Evolutionary conservation across 64 coral and sea anemone species (phyloP).

Genomic region (Catalaphyllia jardinei): DNA sequence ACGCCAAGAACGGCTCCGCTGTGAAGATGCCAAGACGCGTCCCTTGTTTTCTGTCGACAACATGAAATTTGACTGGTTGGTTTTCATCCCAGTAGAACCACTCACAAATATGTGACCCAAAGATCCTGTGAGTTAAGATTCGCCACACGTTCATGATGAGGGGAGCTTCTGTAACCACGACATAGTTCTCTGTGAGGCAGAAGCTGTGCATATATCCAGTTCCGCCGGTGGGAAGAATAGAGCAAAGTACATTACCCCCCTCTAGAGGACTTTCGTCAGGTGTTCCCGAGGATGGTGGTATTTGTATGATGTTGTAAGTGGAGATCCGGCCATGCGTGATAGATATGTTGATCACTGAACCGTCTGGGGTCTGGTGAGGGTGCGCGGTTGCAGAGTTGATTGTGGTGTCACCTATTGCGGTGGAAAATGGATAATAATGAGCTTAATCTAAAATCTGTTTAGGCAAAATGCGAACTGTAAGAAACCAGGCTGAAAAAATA

Average conservation of each 20-base stretch:
- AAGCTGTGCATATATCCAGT: conserved; percentile 81
- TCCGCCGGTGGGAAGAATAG: conserved; percentile 38
- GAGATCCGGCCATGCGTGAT: conserved; percentile 10
- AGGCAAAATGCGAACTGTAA: too few relatives aligned
- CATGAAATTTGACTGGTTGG: conserved; percentile 52
- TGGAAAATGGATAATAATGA: too few relatives aligned
- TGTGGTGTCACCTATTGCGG: too few relatives aligned
- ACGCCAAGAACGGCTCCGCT: conserved; percentile 66
- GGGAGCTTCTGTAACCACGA: conserved; percentile 65
- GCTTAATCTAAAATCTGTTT: too few relatives aligned
- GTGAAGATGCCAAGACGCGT: conserved; percentile 45
- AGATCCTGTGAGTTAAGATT: conserved; percentile 15
- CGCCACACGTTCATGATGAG: conserved; percentile 50
- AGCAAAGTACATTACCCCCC: conserved; percentile 61
- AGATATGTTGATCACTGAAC: conserved; percentile 65
- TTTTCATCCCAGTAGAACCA: conserved; percentile 61
- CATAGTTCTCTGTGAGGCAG: conserved; percentile 87
- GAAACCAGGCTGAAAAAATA: too few relatives aligned
- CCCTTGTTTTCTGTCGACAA: conserved; percentile 68
- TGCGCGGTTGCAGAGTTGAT: conserved; percentile 49
- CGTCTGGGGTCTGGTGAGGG: conserved; percentile 64
- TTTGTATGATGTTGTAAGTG: conserved; percentile 58
- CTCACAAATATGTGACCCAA: conserved; percentile 40
- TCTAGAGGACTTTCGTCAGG: conserved; percentile 58
- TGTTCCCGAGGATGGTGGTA: conserved; percentile 48